Evolutionary conservation across 1,140 invertebrate genomes (phyloP).

Genomic region (Chymomyza costata): DNA sequence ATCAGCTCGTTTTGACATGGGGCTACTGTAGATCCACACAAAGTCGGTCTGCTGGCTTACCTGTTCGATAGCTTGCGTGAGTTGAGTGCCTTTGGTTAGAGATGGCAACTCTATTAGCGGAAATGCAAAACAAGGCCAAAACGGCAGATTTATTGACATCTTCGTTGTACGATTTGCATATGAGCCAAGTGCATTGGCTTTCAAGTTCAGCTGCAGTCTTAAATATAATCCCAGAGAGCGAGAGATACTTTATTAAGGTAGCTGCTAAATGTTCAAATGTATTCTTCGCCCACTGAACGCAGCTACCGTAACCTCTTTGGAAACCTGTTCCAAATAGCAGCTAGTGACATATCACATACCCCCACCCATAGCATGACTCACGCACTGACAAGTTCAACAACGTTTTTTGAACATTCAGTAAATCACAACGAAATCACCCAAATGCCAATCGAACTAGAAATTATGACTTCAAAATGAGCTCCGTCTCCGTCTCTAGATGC

Average conservation of each 20-base stretch:
- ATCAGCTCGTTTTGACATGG: constrained; percentile 75
- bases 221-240: constrained; percentile 29
- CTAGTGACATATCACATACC: not conserved
- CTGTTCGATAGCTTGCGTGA: constrained; percentile 31
- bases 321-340: constrained; percentile 17
- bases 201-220: constrained; percentile 22
- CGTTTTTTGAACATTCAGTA: constrained; percentile 42
- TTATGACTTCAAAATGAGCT: constrained; percentile 56
- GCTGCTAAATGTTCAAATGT: not conserved
- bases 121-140: constrained; percentile 72
- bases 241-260: not conserved
- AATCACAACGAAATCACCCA: constrained; percentile 42
- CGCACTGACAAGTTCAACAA: constrained; percentile 1
- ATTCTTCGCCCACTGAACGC: constrained; percentile 1
- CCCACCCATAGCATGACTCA: constrained; percentile 33
- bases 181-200: constrained; percentile 33
- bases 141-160: constrained; percentile 71
- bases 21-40: constrained; percentile 57
- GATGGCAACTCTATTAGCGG: constrained; percentile 63
- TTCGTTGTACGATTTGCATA: constrained; percentile 67
- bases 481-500: constrained; percentile 13
- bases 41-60: constrained; percentile 27
- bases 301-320: constrained; percentile 8
- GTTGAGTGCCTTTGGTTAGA: constrained; percentile 37
- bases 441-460: constrained; percentile 53